phyloP scores from a whole-genome alignment of 2,113 vertebrate genomes.

The Pangasianodon hypophthalmus region DNA sequence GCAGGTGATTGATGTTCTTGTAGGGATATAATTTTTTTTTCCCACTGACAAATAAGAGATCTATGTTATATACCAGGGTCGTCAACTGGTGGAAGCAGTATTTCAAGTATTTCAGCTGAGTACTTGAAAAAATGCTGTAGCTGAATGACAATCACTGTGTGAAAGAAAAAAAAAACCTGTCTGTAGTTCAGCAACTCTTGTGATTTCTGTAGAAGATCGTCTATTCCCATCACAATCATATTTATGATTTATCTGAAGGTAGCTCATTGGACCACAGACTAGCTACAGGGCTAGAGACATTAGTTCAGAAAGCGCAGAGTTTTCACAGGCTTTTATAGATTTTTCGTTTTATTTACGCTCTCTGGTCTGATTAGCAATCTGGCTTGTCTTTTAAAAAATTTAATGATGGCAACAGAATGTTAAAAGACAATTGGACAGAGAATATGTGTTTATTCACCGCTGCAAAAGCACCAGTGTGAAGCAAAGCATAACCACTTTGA shows the following conservation, averaged over 20 bases:
- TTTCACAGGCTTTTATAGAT: too few relatives aligned
- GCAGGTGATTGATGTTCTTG: constrained; percentile 10
- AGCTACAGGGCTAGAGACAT: too few relatives aligned
- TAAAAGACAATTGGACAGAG: background rate
- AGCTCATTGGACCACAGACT: background rate
- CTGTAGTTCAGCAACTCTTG: background rate
- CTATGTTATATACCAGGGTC: background rate
- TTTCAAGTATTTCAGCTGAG: background rate
- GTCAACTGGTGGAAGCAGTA: background rate
- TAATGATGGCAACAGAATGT: background rate
- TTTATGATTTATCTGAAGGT: background rate
- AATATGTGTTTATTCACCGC: background rate
- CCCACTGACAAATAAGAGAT: background rate
- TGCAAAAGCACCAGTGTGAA: background rate
- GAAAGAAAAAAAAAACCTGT: background rate
- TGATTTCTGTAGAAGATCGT: background rate
- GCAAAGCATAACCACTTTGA: too few relatives aligned
- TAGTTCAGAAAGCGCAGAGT: too few relatives aligned
- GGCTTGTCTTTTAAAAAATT: background rate
- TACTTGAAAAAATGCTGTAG: background rate
- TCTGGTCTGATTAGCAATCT: background rate
- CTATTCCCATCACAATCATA: background rate
- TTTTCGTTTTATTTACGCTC: too few relatives aligned
- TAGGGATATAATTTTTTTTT: background rate
- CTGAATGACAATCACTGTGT: background rate